Evolutionary conservation across 2,113 vertebrate genomes (phyloP).

Genomic region (Setophaga kirtlandii): DNA sequence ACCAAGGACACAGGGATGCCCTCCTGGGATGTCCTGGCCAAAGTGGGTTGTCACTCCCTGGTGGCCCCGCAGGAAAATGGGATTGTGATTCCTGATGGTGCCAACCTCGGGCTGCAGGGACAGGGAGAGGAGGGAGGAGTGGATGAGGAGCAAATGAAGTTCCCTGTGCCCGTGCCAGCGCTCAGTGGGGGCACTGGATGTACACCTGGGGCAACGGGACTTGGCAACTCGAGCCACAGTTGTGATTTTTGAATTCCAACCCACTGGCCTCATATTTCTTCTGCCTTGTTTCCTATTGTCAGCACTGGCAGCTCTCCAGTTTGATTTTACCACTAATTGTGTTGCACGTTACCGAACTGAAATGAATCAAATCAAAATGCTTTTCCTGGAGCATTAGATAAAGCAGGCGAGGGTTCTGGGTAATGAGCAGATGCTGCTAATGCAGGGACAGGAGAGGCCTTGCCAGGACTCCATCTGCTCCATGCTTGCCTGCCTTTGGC

Average conservation of each 20-base stretch:
- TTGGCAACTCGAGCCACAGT: constrained; percentile 78
- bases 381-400: constrained; percentile 86
- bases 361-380: constrained; percentile 88
- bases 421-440: constrained; percentile 89
- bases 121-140: background rate
- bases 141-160: constrained; percentile 18
- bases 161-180: background rate
- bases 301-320: constrained; percentile 78
- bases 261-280: constrained; percentile 81
- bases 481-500: constrained; percentile 81
- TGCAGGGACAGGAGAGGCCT: constrained; percentile 79
- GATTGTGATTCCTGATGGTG: rapidly evolving
- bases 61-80: background rate
- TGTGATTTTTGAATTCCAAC: constrained; percentile 82
- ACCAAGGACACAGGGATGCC: background rate
- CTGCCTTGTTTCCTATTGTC: constrained; percentile 84
- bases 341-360: constrained; percentile 79
- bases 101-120: background rate
- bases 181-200: constrained; percentile 41
- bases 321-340: constrained; percentile 84
- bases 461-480: constrained; percentile 87
- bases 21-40: background rate
- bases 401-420: constrained; percentile 81
- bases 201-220: constrained; percentile 67
- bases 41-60: background rate